Percentiles rank a stretch among this genome's conserved stretches.
Conservation (phyloP, 1,140 invertebrate species). For the Palaemon carinicauda region DNA sequence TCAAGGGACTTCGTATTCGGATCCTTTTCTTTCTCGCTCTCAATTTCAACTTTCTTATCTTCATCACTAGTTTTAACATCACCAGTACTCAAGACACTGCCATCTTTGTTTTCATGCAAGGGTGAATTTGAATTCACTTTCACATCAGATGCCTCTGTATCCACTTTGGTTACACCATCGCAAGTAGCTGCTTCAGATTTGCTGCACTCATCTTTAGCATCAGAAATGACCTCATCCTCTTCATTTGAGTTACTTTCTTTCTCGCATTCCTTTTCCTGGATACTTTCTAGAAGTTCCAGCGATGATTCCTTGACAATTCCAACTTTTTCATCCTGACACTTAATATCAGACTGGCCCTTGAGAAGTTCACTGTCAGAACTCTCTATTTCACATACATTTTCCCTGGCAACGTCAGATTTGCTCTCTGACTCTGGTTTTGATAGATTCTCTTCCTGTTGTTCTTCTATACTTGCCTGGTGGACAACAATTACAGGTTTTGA, state of each 20-base stretch:
- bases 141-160: no score
- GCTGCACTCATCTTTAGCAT: no score
- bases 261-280: background rate
- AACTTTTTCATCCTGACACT: background rate
- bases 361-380: no score
- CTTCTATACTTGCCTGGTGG: conserved; percentile 27
- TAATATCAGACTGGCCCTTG: background rate
- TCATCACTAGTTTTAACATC: background rate
- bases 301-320: background rate
- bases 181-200: no score
- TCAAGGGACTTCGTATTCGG: background rate
- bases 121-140: no score
- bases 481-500: conserved; percentile 36
- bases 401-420: background rate
- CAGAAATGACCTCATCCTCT: background rate
- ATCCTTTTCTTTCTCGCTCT: background rate
- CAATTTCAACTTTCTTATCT: background rate
- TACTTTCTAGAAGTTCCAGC: background rate
- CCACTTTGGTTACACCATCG: no score
- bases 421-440: background rate
- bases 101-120: no score
- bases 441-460: conserved; percentile 15
- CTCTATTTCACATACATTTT: background rate
- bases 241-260: background rate
- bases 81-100: background rate